Evolutionary conservation across 2,113 vertebrate genomes (phyloP).

Genomic region (Brachirus orientalis): DNA sequence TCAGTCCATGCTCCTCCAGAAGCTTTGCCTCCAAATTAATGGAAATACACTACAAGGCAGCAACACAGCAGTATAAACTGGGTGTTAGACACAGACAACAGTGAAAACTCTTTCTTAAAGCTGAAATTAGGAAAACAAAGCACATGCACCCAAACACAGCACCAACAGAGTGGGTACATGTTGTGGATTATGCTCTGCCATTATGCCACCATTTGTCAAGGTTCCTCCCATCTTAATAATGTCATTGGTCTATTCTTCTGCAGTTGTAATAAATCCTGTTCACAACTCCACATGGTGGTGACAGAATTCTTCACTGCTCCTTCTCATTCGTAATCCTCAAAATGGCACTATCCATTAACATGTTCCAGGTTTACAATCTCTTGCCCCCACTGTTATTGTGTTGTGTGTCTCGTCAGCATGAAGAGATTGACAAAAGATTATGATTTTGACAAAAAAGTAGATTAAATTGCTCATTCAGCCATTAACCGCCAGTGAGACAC

Average conservation of each 20-base stretch:
- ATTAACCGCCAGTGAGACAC: constrained; percentile 27
- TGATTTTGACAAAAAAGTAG: neutral
- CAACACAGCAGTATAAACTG: too few relatives aligned
- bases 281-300: neutral
- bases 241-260: neutral
- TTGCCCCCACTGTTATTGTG: neutral
- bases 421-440: too few relatives aligned
- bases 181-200: neutral
- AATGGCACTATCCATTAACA: neutral
- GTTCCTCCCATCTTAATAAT: neutral
- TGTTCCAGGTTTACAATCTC: neutral
- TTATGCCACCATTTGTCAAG: neutral
- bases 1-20: neutral
- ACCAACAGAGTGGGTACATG: neutral
- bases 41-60: neutral
- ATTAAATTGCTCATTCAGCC: neutral
- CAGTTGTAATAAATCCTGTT: neutral
- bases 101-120: too few relatives aligned
- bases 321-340: neutral
- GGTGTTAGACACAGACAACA: too few relatives aligned
- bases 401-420: too few relatives aligned
- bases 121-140: neutral
- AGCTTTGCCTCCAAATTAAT: neutral
- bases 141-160: neutral
- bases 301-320: neutral